These are phyloP conservation scores for Zaprionus lineosus DNA, from an alignment of 2,888 invertebrate genomes.

Conservation along the genomic window DNA sequence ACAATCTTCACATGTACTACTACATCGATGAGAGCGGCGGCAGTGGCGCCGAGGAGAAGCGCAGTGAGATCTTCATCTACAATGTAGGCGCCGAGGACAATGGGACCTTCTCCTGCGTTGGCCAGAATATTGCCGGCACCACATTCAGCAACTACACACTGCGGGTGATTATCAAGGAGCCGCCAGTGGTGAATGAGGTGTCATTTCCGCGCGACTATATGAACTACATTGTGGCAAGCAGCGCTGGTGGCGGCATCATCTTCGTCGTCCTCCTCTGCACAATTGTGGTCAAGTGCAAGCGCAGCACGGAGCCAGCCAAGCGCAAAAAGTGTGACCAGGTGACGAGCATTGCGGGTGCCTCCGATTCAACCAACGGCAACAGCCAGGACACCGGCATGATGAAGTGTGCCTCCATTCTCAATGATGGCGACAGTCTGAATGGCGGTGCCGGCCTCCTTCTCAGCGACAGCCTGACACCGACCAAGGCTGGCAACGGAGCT, in stretches of 20 bases:
- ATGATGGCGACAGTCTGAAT: slow-evolving; percentile 74
- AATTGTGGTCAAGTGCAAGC: slow-evolving; percentile 85
- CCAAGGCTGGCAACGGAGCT: slow-evolving; percentile 63
- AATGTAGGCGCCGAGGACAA: slow-evolving; percentile 91
- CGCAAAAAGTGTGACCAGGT: slow-evolving; percentile 85
- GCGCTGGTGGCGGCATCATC: slow-evolving; percentile 86
- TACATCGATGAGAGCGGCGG: slow-evolving; percentile 88
- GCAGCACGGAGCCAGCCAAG: slow-evolving; percentile 79
- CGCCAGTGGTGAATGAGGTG: slow-evolving; percentile 87
- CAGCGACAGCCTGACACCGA: slow-evolving; percentile 76
- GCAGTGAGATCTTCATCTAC: slow-evolving; percentile 90
- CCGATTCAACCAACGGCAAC: slow-evolving; percentile 59
- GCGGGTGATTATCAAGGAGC: slow-evolving; percentile 88
- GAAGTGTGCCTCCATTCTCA: slow-evolving; percentile 84
- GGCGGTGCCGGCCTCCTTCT: slow-evolving; percentile 65
- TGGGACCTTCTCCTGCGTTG: slow-evolving; percentile 92
- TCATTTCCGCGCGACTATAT: slow-evolving; percentile 88
- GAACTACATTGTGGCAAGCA: slow-evolving; percentile 87
- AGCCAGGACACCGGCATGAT: slow-evolving; percentile 84
- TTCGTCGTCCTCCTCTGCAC: slow-evolving; percentile 87
- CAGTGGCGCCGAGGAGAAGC: slow-evolving; percentile 87
- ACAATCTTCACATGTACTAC: slow-evolving; percentile 88
- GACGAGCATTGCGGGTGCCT: slow-evolving; percentile 82
- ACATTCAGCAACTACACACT: slow-evolving; percentile 92
- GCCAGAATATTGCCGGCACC: slow-evolving; percentile 92